Conservation (phyloP, 2,113 vertebrate genomes). For the Grallaria varia region DNA sequence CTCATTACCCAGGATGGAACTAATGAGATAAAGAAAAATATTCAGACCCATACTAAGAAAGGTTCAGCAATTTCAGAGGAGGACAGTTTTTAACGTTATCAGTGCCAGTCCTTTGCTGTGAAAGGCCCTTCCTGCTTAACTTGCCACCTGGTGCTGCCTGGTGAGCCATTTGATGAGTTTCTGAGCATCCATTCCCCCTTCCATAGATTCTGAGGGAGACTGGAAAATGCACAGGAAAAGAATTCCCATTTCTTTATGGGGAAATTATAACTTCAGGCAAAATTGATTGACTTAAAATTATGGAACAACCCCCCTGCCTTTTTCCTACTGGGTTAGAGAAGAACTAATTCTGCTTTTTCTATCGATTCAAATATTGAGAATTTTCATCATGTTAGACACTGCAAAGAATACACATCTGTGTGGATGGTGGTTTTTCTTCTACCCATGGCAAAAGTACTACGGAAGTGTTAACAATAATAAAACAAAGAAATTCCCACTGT, state of each 20-base stretch:
- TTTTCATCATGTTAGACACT: background rate
- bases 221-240: background rate
- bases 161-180: background rate
- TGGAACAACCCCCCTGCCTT: background rate
- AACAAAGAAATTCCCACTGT: background rate
- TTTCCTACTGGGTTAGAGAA: background rate
- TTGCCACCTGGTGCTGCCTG: background rate
- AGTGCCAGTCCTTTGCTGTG: background rate
- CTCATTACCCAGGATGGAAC: background rate
- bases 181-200: background rate
- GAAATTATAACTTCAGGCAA: background rate
- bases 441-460: fast-evolving
- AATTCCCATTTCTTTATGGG: background rate
- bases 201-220: background rate
- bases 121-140: background rate
- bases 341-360: background rate
- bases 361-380: background rate
- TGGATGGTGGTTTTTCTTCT: background rate
- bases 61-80: background rate
- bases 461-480: background rate
- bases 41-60: background rate
- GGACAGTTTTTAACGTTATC: background rate
- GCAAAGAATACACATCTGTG: fast-evolving
- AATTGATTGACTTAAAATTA: background rate
- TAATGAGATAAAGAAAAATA: background rate